Evolutionary conservation across 2,888 invertebrate species (phyloP).

Genomic region (Meteorus colon): DNA sequence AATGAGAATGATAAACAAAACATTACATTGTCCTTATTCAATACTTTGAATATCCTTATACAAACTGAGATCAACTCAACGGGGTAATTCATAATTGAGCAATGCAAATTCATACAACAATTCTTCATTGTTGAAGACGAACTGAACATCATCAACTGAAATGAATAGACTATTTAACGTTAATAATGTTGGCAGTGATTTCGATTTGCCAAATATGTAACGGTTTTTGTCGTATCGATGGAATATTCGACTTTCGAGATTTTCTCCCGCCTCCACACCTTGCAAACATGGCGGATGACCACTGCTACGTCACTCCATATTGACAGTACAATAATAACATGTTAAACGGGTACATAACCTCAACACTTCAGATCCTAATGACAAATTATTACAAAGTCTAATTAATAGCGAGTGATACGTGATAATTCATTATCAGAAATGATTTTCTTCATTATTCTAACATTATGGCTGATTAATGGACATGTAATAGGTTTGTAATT

Average conservation of each 20-base stretch:
- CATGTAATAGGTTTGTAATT: conserved; percentile 1
- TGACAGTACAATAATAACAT: background rate
- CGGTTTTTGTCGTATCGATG: no score
- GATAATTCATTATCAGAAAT: background rate
- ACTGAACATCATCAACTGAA: no score
- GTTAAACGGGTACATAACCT: background rate
- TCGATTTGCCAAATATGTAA: no score
- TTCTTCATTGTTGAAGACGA: no score
- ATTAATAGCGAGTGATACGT: background rate
- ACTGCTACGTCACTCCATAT: background rate
- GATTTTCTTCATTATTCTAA: conserved; percentile 2
- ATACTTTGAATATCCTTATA: no score
- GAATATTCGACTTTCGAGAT: background rate
- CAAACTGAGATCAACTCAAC: no score
- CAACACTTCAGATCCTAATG: background rate
- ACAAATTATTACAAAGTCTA: background rate
- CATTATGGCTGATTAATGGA: background rate
- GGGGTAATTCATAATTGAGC: no score
- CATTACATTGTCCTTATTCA: no score
- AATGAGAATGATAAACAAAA: no score
- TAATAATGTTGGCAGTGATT: no score
- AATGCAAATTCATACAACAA: no score
- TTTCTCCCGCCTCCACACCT: conserved; percentile 20
- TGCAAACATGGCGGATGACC: conserved; percentile 26
- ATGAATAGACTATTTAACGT: no score